A percentile compares a stretch with the other conserved stretches of the same genome.
Conservation (phyloP, 2,797 vertebrate species). For the Dermochelys coriacea region DNA sequence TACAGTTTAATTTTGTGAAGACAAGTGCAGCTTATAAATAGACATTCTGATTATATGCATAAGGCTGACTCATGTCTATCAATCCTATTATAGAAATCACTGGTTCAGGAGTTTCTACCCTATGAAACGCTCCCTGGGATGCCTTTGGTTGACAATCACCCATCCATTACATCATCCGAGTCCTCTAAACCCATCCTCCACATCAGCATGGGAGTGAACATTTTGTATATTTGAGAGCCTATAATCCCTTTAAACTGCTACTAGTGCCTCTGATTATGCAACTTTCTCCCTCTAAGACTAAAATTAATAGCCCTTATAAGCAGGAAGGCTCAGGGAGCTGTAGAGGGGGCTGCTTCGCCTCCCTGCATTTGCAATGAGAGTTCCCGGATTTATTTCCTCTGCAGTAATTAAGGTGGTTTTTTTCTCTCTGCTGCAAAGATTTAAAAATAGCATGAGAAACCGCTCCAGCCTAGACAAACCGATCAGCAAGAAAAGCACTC, state of each 20-base stretch:
- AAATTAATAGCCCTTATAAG: constrained; percentile 63
- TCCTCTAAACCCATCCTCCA: not conserved
- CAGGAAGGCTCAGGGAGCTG: constrained; percentile 74
- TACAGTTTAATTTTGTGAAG: not conserved
- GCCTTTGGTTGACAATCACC: not conserved
- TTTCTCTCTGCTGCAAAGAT: constrained; percentile 19
- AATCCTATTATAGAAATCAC: not conserved
- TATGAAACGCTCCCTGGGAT: not conserved
- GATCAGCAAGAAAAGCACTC: constrained; percentile 32
- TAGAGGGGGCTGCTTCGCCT: constrained; percentile 51
- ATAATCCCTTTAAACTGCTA: not conserved
- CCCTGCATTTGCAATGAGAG: constrained; percentile 73
- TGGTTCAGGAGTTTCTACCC: not conserved
- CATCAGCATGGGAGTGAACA: not conserved
- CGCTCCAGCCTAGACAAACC: not conserved
- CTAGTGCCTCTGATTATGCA: constrained; percentile 19
- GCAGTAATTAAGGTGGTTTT: constrained; percentile 80
- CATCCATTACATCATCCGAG: not conserved
- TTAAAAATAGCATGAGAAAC: constrained; percentile 64
- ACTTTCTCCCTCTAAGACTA: constrained; percentile 25
- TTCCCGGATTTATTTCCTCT: constrained; percentile 81
- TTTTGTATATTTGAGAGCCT: not conserved
- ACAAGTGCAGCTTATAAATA: fast-evolving
- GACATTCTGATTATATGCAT: fast-evolving
- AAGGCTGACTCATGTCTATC: not conserved